Percentiles rank a stretch among this genome's conserved stretches.
Conservation (phyloP, 2,888 invertebrate species). For the Sycophila texana region DNA sequence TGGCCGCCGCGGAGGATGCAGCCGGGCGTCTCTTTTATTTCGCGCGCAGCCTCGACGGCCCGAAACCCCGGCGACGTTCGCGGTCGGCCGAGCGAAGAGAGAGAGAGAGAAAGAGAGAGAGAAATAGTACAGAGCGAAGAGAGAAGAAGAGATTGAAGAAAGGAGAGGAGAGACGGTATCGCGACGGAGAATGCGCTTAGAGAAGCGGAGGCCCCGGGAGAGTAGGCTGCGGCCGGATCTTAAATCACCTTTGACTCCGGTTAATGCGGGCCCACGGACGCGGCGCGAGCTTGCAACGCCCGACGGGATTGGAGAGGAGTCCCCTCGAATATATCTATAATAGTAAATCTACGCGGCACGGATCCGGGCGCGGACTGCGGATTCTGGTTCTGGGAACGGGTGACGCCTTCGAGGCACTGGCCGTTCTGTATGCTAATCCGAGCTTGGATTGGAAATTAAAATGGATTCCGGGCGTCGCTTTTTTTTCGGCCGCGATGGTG, state of each 20-base stretch:
- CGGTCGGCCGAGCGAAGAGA: neutral
- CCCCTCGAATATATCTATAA: conserved; percentile 64
- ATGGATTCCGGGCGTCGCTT: conserved; percentile 30
- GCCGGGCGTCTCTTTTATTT: conserved; percentile 29
- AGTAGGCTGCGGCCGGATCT: conserved; percentile 65
- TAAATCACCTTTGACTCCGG: conserved; percentile 73
- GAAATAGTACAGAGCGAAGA: neutral
- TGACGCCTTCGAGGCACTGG: neutral
- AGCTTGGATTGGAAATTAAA: conserved; percentile 26
- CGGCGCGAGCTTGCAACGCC: neutral
- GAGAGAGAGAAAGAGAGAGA: conserved; percentile 2
- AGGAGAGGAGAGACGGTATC: conserved; percentile 13
- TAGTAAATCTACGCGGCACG: conserved; percentile 66
- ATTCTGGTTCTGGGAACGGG: conserved; percentile 46
- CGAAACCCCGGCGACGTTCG: conserved; percentile 28
- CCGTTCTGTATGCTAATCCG: conserved; percentile 41
- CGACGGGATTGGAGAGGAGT: conserved; percentile 50
- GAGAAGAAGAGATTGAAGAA: neutral
- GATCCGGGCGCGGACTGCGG: conserved; percentile 3
- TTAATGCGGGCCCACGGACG: conserved; percentile 46
- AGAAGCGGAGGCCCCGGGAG: conserved; percentile 20
- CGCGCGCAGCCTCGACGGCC: neutral
- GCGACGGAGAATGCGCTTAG: conserved; percentile 46
- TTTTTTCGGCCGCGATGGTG: no score
- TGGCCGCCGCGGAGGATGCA: conserved; percentile 60